Percentiles rank a stretch among this genome's conserved stretches.
These are phyloP conservation scores for Epizoanthus stellaris DNA, from an alignment of 92 coral and sea anemone species.

Conservation along the genomic window DNA sequence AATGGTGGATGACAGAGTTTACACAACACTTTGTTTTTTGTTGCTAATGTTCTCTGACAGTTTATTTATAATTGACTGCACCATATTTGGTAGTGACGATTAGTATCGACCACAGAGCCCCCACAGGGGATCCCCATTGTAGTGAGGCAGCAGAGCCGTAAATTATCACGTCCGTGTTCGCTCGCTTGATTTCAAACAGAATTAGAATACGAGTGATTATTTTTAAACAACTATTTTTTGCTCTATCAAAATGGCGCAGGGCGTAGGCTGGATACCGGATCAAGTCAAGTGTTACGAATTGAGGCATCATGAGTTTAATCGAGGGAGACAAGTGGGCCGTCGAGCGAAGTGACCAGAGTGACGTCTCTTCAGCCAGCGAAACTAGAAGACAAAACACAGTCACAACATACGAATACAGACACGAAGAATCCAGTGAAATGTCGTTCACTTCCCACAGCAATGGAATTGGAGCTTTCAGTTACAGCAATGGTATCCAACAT, in stretches of 20 bases:
- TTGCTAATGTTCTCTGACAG: background rate
- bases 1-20: background rate
- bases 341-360: background rate
- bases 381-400: background rate
- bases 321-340: slow-evolving; percentile 22
- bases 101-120: background rate
- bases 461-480: background rate
- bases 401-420: slow-evolving; percentile 15
- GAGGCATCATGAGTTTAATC: slow-evolving; percentile 19
- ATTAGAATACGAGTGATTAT: background rate
- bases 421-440: slow-evolving; percentile 23
- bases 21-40: background rate
- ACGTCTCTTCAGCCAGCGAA: background rate
- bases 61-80: background rate
- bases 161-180: background rate
- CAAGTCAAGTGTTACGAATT: slow-evolving; percentile 28
- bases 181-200: slow-evolving; percentile 9
- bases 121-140: background rate
- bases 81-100: slow-evolving; percentile 63
- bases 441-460: slow-evolving; percentile 3
- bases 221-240: slow-evolving; percentile 21
- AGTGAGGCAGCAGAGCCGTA: slow-evolving; percentile 13
- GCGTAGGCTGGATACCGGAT: background rate
- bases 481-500: background rate
- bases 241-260: slow-evolving; percentile 25